Evolutionary conservation across 2,888 invertebrate species (phyloP).

Genomic region (Rotaria magnacalcarata): DNA sequence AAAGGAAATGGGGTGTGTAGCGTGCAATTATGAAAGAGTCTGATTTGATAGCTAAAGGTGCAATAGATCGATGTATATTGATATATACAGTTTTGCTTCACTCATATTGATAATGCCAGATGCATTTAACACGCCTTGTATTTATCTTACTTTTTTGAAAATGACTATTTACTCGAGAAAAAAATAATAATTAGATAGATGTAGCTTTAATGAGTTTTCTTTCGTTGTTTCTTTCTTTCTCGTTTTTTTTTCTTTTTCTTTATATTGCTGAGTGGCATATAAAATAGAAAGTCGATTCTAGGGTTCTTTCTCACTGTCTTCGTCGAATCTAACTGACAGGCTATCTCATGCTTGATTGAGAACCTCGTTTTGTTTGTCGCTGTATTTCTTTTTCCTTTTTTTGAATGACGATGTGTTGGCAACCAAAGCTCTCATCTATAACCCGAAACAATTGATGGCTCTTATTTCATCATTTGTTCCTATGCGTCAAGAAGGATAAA

Average conservation of each 20-base stretch:
- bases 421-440: background rate
- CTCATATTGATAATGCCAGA: background rate
- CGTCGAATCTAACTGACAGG: constrained; percentile 1
- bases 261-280: too few relatives aligned
- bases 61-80: background rate
- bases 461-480: background rate
- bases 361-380: background rate
- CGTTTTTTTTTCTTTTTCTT: background rate
- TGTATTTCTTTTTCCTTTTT: background rate
- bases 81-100: background rate
- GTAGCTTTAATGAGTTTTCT: background rate
- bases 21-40: constrained; percentile 13
- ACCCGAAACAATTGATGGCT: background rate
- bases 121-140: background rate
- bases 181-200: background rate
- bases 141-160: background rate
- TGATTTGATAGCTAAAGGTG: constrained; percentile 20
- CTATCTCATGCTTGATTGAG: constrained; percentile 12
- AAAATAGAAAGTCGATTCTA: background rate
- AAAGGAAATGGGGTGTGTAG: constrained; percentile 18
- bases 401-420: constrained; percentile 18
- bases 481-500: background rate
- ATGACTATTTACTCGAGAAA: background rate
- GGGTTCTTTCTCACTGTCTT: background rate
- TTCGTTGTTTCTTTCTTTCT: background rate